These are phyloP conservation scores for Bovichtus diacanthus DNA, from an alignment of 2,797 vertebrate genomes.

Conservation along the genomic window DNA sequence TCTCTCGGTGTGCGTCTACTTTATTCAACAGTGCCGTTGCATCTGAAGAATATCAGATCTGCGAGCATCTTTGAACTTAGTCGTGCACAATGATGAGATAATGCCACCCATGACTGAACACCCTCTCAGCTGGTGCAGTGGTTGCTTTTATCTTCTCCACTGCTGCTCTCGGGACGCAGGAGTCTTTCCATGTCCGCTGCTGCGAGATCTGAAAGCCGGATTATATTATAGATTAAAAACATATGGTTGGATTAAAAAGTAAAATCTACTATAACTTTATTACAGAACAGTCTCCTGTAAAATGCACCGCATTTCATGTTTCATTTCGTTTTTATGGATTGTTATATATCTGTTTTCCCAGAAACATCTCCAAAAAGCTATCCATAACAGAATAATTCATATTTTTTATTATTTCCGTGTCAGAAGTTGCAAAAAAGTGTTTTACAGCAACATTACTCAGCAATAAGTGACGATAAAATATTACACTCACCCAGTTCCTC, in stretches of 20 bases:
- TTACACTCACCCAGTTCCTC: background rate
- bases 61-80: background rate
- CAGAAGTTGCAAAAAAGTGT: too few species aligned
- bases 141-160: background rate
- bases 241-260: background rate
- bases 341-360: background rate
- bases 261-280: background rate
- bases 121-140: background rate
- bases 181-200: background rate
- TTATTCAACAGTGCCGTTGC: background rate
- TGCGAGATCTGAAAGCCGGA: background rate
- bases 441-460: background rate
- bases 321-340: background rate
- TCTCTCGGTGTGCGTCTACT: background rate
- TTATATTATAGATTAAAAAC: background rate
- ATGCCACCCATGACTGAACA: constrained; percentile 2
- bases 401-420: too few species aligned
- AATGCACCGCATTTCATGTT: background rate
- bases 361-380: background rate
- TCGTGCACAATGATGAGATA: constrained; percentile 1
- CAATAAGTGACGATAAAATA: background rate
- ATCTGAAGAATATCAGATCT: background rate
- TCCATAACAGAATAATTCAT: background rate
- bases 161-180: background rate
- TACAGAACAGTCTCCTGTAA: background rate